Percentiles rank a stretch among this genome's conserved stretches.
Evolutionary conservation across 2,888 invertebrate species (phyloP).

Genomic region (Patella pellucida): DNA sequence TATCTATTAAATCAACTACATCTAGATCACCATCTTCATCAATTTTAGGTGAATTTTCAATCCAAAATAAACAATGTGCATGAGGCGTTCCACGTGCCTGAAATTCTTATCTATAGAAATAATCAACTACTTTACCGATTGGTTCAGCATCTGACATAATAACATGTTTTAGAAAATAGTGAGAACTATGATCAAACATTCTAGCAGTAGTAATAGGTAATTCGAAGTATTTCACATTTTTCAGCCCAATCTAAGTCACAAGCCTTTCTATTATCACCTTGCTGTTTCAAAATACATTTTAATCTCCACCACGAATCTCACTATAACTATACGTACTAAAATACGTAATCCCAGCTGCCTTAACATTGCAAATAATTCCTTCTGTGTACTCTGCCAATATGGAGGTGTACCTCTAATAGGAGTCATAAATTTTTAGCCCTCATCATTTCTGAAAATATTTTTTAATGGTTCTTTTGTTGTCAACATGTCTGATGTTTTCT

Average conservation of each 20-base stretch:
- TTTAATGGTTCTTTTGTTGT: slow-evolving; percentile 5
- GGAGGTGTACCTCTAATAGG: slow-evolving; percentile 21
- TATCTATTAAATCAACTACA: slow-evolving; percentile 30
- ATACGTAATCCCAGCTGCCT: slow-evolving; percentile 39
- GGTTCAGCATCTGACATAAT: slow-evolving; percentile 29
- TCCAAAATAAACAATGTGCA: slow-evolving; percentile 43
- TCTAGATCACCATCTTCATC: slow-evolving; percentile 28
- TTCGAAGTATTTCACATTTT: slow-evolving; percentile 20
- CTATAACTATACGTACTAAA: slow-evolving; percentile 34
- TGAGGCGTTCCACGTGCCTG: slow-evolving; percentile 47
- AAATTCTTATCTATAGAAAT: slow-evolving; percentile 43
- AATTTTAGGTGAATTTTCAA: too few species aligned
- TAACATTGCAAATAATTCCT: slow-evolving; percentile 39
- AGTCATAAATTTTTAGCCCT: slow-evolving; percentile 25
- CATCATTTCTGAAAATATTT: slow-evolving; percentile 16
- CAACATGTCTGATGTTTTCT: slow-evolving; percentile 17
- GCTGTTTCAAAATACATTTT: slow-evolving; percentile 17
- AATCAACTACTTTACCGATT: slow-evolving; percentile 38
- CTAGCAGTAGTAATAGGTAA: slow-evolving; percentile 48
- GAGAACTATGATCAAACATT: slow-evolving; percentile 44
- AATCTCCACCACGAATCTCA: slow-evolving; percentile 20
- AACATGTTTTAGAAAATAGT: slow-evolving; percentile 30
- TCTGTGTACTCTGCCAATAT: slow-evolving; percentile 13
- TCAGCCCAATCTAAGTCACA: slow-evolving; percentile 23
- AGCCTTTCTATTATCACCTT: background rate